A percentile compares a stretch with the other conserved stretches of the same genome.
Evolutionary conservation across 2,113 vertebrate species (phyloP).

Genomic region (Noturus placidus): DNA sequence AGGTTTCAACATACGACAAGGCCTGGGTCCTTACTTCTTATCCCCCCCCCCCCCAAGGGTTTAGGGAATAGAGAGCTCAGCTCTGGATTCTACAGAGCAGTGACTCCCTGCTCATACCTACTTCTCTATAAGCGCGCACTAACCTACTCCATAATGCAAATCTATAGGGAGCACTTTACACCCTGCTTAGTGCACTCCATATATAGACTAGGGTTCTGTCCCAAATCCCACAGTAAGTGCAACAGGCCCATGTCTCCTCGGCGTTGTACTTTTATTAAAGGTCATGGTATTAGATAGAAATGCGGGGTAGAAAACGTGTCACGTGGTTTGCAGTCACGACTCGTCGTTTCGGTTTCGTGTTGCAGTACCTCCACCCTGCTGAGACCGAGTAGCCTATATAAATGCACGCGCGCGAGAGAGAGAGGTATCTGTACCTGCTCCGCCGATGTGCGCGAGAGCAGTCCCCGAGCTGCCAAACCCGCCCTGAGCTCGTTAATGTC

Average conservation of each 20-base stretch:
- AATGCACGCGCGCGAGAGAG: neutral
- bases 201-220: neutral
- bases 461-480: slow-evolving; percentile 76
- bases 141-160: neutral
- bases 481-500: slow-evolving; percentile 80
- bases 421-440: slow-evolving; percentile 66
- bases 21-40: too few relatives aligned
- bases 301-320: neutral
- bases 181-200: neutral
- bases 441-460: slow-evolving; percentile 63
- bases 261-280: neutral
- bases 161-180: neutral
- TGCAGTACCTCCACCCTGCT: neutral
- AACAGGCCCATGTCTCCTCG: neutral
- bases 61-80: neutral
- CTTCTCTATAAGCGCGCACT: neutral
- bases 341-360: neutral
- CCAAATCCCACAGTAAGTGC: neutral
- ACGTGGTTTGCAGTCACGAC: neutral
- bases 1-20: too few relatives aligned
- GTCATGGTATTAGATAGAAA: neutral
- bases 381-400: neutral
- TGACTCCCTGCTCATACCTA: neutral
- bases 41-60: too few relatives aligned
- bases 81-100: neutral